A percentile compares a stretch with the other conserved stretches of the same genome.
Conservation (phyloP, 2,888 invertebrate genomes). For the Pseudanteris insignis region DNA sequence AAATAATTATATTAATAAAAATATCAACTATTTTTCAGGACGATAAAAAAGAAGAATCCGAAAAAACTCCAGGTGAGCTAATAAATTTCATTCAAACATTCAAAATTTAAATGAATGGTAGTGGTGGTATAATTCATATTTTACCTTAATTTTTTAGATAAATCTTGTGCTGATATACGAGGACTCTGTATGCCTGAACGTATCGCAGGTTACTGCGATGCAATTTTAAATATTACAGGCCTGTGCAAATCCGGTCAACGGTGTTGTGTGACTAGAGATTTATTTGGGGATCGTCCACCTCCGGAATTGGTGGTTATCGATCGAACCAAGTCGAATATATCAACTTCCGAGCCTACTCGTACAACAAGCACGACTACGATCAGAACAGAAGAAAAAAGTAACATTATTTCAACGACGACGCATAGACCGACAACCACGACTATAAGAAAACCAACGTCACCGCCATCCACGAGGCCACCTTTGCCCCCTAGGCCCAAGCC, state of each 20-base stretch:
- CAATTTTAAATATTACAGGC: slow-evolving; percentile 77
- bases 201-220: slow-evolving; percentile 87
- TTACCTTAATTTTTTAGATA: slow-evolving; percentile 69
- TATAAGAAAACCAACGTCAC: slow-evolving; percentile 61
- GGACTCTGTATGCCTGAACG: slow-evolving; percentile 86
- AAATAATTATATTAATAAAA: too few species aligned
- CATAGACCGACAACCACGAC: slow-evolving; percentile 40
- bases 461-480: slow-evolving; percentile 58
- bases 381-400: slow-evolving; percentile 62
- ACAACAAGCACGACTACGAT: slow-evolving; percentile 31
- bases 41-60: slow-evolving; percentile 67
- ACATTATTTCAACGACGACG: slow-evolving; percentile 42
- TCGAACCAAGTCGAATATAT: slow-evolving; percentile 64
- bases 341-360: slow-evolving; percentile 51
- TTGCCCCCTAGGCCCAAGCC: slow-evolving; percentile 62
- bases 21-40: too few species aligned
- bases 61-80: slow-evolving; percentile 71
- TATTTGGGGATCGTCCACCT: slow-evolving; percentile 76
- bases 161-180: slow-evolving; percentile 71
- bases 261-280: slow-evolving; percentile 84
- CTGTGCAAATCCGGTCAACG: slow-evolving; percentile 79
- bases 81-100: too few species aligned
- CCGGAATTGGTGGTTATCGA: slow-evolving; percentile 79
- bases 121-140: slow-evolving; percentile 9
- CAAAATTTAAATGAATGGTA: too few species aligned